phyloP scores from a whole-genome alignment of 2,113 vertebrate genomes.

The Cepphus grylle region DNA sequence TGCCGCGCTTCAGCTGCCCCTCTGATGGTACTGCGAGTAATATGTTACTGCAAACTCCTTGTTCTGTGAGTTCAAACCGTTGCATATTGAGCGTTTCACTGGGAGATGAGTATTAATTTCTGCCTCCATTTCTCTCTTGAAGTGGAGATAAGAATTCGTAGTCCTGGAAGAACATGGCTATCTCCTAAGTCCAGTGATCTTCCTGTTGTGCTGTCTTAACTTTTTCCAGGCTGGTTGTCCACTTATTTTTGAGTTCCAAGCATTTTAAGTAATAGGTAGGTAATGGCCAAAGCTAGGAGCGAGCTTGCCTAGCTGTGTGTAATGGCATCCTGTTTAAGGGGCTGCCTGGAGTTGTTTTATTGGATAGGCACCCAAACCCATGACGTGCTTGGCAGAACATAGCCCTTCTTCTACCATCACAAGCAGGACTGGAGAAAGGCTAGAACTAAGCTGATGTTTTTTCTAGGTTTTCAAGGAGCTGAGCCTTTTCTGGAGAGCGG shows the following conservation, averaged over 20 bases:
- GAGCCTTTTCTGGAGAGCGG: background rate
- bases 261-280: background rate
- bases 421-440: background rate
- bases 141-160: background rate
- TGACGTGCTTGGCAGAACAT: background rate
- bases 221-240: background rate
- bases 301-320: fast-evolving
- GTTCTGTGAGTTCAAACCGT: fast-evolving
- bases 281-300: background rate
- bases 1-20: fast-evolving
- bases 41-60: background rate
- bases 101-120: background rate
- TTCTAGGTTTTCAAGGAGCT: background rate
- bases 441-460: background rate
- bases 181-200: background rate
- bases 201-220: background rate
- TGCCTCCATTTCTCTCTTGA: background rate
- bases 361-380: fast-evolving
- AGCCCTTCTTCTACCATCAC: background rate
- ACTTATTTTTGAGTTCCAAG: background rate
- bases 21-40: background rate
- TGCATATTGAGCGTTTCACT: fast-evolving
- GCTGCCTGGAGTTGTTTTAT: background rate
- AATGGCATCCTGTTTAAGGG: background rate
- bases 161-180: background rate